Percentiles rank a stretch among this genome's conserved stretches.
Conservation (phyloP, 2,888 invertebrate species). For the Terebella lapidaria region DNA sequence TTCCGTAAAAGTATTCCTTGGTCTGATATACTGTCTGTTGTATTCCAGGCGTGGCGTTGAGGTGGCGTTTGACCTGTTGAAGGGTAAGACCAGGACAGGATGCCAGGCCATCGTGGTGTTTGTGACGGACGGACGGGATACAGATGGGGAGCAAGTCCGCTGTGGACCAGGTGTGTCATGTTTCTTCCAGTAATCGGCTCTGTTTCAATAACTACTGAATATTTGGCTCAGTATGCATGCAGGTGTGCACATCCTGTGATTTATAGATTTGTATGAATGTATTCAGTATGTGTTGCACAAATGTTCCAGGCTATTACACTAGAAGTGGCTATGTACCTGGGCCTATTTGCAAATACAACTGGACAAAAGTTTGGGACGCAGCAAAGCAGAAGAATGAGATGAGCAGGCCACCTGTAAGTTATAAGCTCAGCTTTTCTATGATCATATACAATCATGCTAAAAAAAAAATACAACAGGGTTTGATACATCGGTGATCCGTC, state of each 20-base stretch:
- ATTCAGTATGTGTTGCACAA: too few species aligned
- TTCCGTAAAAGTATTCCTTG: too few species aligned
- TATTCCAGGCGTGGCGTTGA: slow-evolving; percentile 50
- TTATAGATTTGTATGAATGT: too few species aligned
- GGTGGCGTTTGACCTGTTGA: slow-evolving; percentile 46
- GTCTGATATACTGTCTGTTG: too few species aligned
- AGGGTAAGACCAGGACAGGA: slow-evolving; percentile 46
- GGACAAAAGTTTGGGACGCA: slow-evolving; percentile 51
- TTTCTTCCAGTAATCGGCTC: too few species aligned
- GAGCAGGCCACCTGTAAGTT: slow-evolving; percentile 21
- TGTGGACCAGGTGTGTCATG: slow-evolving; percentile 48
- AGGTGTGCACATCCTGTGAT: too few species aligned
- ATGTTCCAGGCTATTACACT: slow-evolving; percentile 49
- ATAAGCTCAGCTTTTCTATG: background rate
- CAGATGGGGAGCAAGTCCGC: slow-evolving; percentile 52
- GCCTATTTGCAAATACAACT: slow-evolving; percentile 54
- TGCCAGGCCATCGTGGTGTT: slow-evolving; percentile 53
- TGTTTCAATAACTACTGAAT: too few species aligned
- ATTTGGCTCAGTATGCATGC: too few species aligned
- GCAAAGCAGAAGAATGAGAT: slow-evolving; percentile 40
- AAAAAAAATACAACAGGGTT: too few species aligned
- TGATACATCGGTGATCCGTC: too few species aligned
- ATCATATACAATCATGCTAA: background rate
- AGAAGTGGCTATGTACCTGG: slow-evolving; percentile 54
- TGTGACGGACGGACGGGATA: slow-evolving; percentile 53